Evolutionary conservation across 2,888 invertebrate species (phyloP).

Genomic region (Toxonevra muliebris): DNA sequence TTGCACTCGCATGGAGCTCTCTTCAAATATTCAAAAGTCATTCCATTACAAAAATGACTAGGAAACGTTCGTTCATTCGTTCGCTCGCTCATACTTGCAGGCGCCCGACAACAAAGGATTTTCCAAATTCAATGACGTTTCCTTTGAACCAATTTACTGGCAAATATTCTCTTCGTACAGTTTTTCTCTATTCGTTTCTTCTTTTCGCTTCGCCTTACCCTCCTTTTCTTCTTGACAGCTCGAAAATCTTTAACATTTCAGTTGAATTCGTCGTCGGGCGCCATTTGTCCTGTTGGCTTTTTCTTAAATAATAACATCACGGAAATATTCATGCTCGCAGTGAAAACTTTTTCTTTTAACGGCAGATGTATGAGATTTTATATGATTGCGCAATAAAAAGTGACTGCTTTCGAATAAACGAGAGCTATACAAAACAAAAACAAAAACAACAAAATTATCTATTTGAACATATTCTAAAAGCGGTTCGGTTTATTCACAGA

Average conservation of each 20-base stretch:
- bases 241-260: not conserved
- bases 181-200: not conserved
- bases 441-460: not conserved
- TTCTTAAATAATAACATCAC: slow-evolving; percentile 6
- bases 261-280: not conserved
- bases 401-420: not conserved
- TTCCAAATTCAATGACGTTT: slow-evolving; percentile 17
- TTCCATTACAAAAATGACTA: slow-evolving; percentile 52
- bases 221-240: not conserved
- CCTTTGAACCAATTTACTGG: slow-evolving; percentile 28
- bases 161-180: slow-evolving; percentile 17
- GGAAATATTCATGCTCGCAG: not conserved
- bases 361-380: not conserved
- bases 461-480: too few species aligned
- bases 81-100: not conserved
- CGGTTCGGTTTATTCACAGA: not conserved
- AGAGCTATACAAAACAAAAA: not conserved
- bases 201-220: not conserved
- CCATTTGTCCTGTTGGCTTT: not conserved
- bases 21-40: slow-evolving; percentile 52
- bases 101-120: slow-evolving; percentile 16
- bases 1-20: slow-evolving; percentile 13
- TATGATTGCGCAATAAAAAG: not conserved
- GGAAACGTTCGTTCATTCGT: slow-evolving; percentile 40
- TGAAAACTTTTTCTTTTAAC: not conserved